Percentiles rank a stretch among this genome's conserved stretches.
These are phyloP conservation scores for Hydrozoanthus gracilis DNA, from an alignment of 92 coral and sea anemone species.

Conservation along the genomic window DNA sequence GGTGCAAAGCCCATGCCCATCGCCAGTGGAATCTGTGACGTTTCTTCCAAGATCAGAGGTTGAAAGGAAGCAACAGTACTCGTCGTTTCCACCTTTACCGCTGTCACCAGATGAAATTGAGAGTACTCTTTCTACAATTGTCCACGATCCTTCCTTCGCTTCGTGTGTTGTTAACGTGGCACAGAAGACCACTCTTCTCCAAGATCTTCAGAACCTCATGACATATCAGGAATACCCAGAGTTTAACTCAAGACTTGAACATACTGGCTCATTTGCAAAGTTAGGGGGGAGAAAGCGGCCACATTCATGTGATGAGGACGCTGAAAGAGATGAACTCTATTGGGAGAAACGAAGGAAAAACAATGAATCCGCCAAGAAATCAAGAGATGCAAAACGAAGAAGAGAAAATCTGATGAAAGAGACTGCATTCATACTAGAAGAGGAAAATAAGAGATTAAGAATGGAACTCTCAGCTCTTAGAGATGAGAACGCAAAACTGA, in stretches of 20 bases:
- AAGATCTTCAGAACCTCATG: constrained; percentile 21
- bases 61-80: neutral
- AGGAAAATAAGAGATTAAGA: constrained; percentile 37
- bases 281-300: constrained; percentile 21
- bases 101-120: constrained; percentile 42
- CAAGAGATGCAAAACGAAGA: constrained; percentile 45
- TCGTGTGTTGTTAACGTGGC: constrained; percentile 27
- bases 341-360: constrained; percentile 46
- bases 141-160: constrained; percentile 41
- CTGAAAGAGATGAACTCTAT: constrained; percentile 17
- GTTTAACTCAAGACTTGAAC: neutral
- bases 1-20: constrained; percentile 26
- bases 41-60: constrained; percentile 8
- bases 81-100: constrained; percentile 23
- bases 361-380: constrained; percentile 40
- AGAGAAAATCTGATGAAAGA: constrained; percentile 30
- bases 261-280: constrained; percentile 6
- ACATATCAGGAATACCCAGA: constrained; percentile 18
- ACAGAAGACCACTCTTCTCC: constrained; percentile 15
- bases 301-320: constrained; percentile 26
- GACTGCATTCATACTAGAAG: constrained; percentile 27
- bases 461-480: constrained; percentile 30
- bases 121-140: constrained; percentile 35
- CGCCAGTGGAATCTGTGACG: constrained; percentile 22
- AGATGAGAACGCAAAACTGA: constrained; percentile 34